phyloP scores from a whole-genome alignment of 2,888 invertebrate genomes.

The Brenthis hecate region DNA sequence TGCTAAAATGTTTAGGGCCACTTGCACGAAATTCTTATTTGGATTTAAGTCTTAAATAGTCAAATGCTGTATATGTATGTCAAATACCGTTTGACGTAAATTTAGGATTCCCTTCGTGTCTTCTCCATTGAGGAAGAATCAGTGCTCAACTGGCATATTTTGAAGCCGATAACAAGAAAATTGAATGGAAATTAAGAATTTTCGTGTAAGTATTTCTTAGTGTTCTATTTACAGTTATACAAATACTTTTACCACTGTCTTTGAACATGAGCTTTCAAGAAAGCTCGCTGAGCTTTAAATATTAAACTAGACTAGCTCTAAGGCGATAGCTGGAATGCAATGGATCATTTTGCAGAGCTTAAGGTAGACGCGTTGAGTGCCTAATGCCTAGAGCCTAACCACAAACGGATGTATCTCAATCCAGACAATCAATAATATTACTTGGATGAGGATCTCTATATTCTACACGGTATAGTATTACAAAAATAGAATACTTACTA shows the following conservation, averaged over 20 bases:
- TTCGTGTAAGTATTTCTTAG: too few relatives aligned
- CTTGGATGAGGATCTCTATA: slow-evolving; percentile 23
- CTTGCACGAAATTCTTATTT: too few relatives aligned
- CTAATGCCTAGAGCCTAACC: slow-evolving; percentile 41
- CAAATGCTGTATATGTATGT: too few relatives aligned
- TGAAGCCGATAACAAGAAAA: too few relatives aligned
- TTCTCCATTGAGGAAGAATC: too few relatives aligned
- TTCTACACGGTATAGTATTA: slow-evolving; percentile 7
- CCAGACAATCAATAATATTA: slow-evolving; percentile 39
- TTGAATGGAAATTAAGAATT: too few relatives aligned
- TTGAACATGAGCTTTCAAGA: slow-evolving; percentile 23
- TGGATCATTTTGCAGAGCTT: slow-evolving; percentile 43
- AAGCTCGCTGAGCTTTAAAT: slow-evolving; percentile 37
- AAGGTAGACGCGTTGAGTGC: slow-evolving; percentile 43
- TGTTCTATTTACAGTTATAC: neutral
- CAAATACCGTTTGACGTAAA: slow-evolving; percentile 2
- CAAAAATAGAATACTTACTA: slow-evolving; percentile 21
- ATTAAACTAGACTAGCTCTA: slow-evolving; percentile 38
- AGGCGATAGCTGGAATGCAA: slow-evolving; percentile 39
- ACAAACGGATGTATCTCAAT: slow-evolving; percentile 40
- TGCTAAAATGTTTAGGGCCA: too few relatives aligned
- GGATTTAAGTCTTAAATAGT: too few relatives aligned
- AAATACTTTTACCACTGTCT: slow-evolving; percentile 4
- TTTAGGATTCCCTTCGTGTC: too few relatives aligned
- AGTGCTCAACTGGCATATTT: too few relatives aligned